Evolutionary conservation across 2,113 vertebrate species (phyloP).

Genomic region (Dipodomys spectabilis): DNA sequence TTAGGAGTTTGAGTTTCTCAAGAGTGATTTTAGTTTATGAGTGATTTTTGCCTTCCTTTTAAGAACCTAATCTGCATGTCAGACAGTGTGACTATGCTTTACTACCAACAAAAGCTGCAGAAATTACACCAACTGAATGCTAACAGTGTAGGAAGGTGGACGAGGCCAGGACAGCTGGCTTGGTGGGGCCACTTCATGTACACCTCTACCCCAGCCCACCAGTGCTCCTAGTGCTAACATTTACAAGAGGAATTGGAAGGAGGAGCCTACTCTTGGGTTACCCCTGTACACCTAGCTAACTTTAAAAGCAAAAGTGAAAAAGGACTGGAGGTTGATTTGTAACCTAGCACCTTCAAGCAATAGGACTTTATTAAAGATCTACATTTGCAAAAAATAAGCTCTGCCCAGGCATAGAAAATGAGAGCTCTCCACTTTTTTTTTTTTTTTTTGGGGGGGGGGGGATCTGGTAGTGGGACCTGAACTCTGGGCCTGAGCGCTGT

Average conservation of each 20-base stretch:
- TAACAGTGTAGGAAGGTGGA: not conserved
- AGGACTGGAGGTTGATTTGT: not conserved
- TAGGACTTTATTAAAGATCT: not conserved
- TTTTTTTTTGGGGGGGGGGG: too few relatives aligned
- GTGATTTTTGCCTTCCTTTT: not conserved
- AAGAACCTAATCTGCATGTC: not conserved
- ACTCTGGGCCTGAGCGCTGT: too few relatives aligned
- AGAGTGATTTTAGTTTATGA: not conserved
- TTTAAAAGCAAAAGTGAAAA: constrained; percentile 13
- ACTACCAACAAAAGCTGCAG: constrained; percentile 11
- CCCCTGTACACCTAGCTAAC: not conserved
- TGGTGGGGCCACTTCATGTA: not conserved
- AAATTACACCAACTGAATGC: not conserved
- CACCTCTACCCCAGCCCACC: not conserved
- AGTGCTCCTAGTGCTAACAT: not conserved
- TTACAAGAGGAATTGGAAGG: not conserved
- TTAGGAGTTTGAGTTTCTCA: not conserved
- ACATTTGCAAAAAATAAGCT: not conserved
- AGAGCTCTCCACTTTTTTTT: not conserved
- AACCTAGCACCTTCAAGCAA: constrained; percentile 20
- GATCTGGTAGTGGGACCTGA: too few relatives aligned
- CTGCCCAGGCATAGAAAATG: not conserved
- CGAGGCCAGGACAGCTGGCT: not conserved
- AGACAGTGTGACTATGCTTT: not conserved
- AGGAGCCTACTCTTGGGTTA: not conserved